phyloP scores from a whole-genome alignment of 35 echinoderm and acorn worm species.

The Lytechinus variegatus region DNA sequence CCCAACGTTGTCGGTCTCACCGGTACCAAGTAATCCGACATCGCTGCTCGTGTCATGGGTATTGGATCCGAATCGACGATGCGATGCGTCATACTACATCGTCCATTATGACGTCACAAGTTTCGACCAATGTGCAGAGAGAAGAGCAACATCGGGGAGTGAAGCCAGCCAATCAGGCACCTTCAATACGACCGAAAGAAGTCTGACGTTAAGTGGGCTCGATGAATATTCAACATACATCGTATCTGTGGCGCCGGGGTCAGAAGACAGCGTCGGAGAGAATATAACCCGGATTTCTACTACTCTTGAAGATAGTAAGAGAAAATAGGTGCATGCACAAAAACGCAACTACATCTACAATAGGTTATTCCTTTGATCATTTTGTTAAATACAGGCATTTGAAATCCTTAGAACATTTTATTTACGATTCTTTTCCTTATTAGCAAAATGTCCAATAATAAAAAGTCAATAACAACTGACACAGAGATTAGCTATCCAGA shows the following conservation, averaged over 20 bases:
- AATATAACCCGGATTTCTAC: background rate
- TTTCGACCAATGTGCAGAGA: slow-evolving; percentile 27
- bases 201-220: background rate
- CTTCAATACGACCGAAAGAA: slow-evolving; percentile 14
- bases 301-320: background rate
- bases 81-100: background rate
- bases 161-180: slow-evolving; percentile 24
- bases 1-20: background rate
- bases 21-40: background rate
- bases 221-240: slow-evolving; percentile 39
- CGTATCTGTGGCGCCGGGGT: background rate
- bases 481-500: too few species aligned
- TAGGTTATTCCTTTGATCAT: too few species aligned
- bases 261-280: background rate
- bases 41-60: slow-evolving; percentile 19
- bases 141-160: background rate
- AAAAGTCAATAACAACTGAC: too few species aligned
- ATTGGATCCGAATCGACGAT: background rate
- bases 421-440: too few species aligned
- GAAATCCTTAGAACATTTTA: too few species aligned
- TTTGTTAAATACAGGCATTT: too few species aligned
- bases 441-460: too few species aligned
- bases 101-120: slow-evolving; percentile 34
- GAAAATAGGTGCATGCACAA: background rate
- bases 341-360: too few species aligned